Conservation (phyloP, 2,888 invertebrate genomes). For the Tipula helvola region DNA sequence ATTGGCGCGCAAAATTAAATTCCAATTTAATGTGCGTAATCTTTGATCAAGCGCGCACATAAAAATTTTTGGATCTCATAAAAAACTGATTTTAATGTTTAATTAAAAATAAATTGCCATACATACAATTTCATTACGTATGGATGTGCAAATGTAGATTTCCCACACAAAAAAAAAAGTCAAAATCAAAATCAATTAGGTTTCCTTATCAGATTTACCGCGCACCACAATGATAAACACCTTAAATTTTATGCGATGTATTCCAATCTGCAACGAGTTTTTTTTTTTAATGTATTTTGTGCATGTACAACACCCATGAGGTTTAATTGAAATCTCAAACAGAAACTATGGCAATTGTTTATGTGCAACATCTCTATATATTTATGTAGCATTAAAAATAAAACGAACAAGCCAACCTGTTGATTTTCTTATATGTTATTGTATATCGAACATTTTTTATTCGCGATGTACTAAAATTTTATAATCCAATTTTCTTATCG, state of each 20-base stretch:
- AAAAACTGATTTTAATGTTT: background rate
- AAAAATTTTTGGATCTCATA: background rate
- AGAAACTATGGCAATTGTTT: background rate
- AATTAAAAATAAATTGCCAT: background rate
- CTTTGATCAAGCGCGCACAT: background rate
- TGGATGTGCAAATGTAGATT: background rate
- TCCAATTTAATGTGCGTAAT: background rate
- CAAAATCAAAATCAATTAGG: background rate
- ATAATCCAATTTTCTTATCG: background rate
- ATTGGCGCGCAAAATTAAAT: background rate
- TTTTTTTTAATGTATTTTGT: background rate
- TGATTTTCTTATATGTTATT: background rate
- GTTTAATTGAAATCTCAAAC: background rate
- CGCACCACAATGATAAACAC: background rate
- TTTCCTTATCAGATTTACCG: background rate
- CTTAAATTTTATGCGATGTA: background rate
- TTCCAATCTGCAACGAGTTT: background rate
- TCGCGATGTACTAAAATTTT: background rate
- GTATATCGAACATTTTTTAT: background rate
- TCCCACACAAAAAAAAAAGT: background rate
- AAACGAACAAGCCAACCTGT: background rate
- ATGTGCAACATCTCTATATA: background rate
- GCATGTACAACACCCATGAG: background rate
- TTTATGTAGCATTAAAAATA: background rate
- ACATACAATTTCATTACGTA: background rate